Evolutionary conservation across 2,888 invertebrate genomes (phyloP).

Genomic region (Eristalinus sepulchralis): DNA sequence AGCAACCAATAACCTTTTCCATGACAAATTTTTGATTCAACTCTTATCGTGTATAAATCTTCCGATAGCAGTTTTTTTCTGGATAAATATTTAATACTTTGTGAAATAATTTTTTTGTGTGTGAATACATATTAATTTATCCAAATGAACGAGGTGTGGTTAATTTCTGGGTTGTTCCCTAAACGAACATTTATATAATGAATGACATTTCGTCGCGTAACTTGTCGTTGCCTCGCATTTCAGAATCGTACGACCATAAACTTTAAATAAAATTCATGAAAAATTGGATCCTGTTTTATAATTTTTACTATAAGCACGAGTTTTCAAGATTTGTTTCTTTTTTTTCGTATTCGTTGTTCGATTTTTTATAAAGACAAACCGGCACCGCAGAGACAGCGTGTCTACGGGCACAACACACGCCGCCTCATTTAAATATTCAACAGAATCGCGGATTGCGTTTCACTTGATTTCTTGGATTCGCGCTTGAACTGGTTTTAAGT

Average conservation of each 20-base stretch:
- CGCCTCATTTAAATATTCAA: constrained; percentile 30
- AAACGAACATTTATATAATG: constrained; percentile 9
- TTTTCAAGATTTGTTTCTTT: not conserved
- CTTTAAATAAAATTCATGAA: constrained; percentile 20
- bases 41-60: not conserved
- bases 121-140: not conserved
- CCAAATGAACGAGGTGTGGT: constrained; percentile 28
- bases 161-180: not conserved
- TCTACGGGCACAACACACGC: constrained; percentile 39
- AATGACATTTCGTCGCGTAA: constrained; percentile 17
- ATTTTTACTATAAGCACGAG: constrained; percentile 10
- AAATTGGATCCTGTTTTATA: constrained; percentile 20
- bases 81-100: not conserved
- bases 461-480: constrained; percentile 4
- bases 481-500: constrained; percentile 17
- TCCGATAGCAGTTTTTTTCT: not conserved
- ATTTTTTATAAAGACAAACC: constrained; percentile 15
- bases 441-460: constrained; percentile 14
- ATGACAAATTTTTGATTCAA: not conserved
- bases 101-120: not conserved
- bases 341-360: not conserved
- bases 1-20: not conserved
- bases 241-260: constrained; percentile 15
- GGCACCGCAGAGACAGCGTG: constrained; percentile 31
- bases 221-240: not conserved